Percentiles rank a stretch among this genome's conserved stretches.
These are phyloP conservation scores for Eupithecia vulgata DNA, from an alignment of 2,888 invertebrate species.

Conservation along the genomic window DNA sequence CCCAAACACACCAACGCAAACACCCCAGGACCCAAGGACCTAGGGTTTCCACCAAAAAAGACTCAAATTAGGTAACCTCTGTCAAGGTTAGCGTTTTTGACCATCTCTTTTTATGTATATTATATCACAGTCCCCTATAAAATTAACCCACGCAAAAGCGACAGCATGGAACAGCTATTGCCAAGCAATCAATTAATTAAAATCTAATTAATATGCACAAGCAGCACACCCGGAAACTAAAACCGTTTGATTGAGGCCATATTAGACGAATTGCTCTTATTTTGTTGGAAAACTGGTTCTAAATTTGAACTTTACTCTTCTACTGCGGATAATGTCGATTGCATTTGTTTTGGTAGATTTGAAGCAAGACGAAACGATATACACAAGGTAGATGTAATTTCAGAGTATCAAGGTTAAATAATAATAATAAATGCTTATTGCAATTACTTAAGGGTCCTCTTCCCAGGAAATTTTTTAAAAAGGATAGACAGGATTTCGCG, in stretches of 20 bases:
- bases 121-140: background rate
- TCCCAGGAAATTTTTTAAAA: too few relatives aligned
- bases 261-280: slow-evolving; percentile 58
- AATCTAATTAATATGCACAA: slow-evolving; percentile 23
- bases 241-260: slow-evolving; percentile 49
- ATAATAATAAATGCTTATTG: too few relatives aligned
- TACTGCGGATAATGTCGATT: slow-evolving; percentile 44
- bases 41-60: too few relatives aligned
- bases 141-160: background rate
- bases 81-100: too few relatives aligned
- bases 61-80: too few relatives aligned
- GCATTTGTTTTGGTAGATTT: background rate
- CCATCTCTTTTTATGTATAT: too few relatives aligned
- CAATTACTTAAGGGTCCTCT: too few relatives aligned
- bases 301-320: slow-evolving; percentile 42
- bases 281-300: slow-evolving; percentile 55
- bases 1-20: too few relatives aligned
- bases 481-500: too few relatives aligned
- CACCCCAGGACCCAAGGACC: too few relatives aligned
- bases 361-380: background rate
- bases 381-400: background rate
- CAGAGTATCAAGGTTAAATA: background rate
- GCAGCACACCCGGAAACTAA: slow-evolving; percentile 49
- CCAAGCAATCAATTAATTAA: slow-evolving; percentile 13
- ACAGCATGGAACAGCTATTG: background rate